Evolutionary conservation across 2,113 vertebrate species (phyloP).

Genomic region (Cairina moschata): DNA sequence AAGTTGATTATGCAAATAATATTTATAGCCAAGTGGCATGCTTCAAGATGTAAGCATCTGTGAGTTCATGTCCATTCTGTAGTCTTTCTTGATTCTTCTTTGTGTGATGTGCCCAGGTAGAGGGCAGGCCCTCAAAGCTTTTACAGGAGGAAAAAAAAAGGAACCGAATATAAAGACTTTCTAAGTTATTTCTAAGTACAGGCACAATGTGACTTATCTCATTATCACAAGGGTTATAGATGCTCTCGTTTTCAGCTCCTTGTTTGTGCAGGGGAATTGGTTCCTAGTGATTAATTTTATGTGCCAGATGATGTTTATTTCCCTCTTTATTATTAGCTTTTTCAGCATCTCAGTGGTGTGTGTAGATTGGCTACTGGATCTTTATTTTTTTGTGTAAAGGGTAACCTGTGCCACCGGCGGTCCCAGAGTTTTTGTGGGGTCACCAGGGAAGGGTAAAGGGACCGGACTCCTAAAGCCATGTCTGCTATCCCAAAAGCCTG

Average conservation of each 20-base stretch:
- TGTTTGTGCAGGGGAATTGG: not conserved
- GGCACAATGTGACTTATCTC: conserved; percentile 17
- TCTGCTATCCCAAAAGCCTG: not conserved
- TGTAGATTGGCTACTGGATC: not conserved
- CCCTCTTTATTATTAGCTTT: not conserved
- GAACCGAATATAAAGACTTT: not conserved
- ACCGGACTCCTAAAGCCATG: not conserved
- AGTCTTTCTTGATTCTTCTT: not conserved
- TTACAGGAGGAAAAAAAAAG: not conserved
- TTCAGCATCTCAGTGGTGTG: not conserved
- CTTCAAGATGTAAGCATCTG: not conserved
- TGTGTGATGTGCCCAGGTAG: fast-evolving
- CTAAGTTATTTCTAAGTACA: not conserved
- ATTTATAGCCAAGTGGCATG: not conserved
- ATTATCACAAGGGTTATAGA: not conserved
- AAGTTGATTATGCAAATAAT: not conserved
- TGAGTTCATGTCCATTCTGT: fast-evolving
- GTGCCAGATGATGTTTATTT: not conserved
- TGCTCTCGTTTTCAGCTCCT: not conserved
- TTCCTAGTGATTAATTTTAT: conserved; percentile 42
- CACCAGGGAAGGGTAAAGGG: not conserved
- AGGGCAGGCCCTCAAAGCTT: not conserved
- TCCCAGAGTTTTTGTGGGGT: not conserved
- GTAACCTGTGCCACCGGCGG: fast-evolving
- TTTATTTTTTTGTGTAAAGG: not conserved